Base-by-base conservation (phyloP, 2,888 invertebrate genomes). In the Andrena camellia region DNA sequence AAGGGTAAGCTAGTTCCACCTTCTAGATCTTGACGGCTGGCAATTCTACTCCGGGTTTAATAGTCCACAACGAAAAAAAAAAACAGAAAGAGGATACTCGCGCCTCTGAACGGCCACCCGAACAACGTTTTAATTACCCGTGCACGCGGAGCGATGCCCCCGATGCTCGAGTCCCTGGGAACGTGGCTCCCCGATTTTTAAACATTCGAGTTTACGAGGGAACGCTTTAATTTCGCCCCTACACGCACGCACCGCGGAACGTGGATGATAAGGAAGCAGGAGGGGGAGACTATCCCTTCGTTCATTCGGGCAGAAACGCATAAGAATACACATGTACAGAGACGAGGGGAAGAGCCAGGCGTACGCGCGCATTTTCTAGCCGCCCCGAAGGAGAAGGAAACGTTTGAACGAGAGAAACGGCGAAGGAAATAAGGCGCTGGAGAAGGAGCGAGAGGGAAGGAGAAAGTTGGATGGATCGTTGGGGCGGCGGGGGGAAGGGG, bases 231-330 rank as follows among this genome's bases (percentile, higher is more conserved):
- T 81, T 72, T 59, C 52, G 20, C 60, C 17, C n/a, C 29, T 10
- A 66, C 74, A 33, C 59, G 54, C 57, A 71, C 69, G 68, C 60
- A 48, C n/a, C 26, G 62, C 62, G 23, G 50, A 29, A 42, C 52
- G 17, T 48, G 71, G 67, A 20, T 48, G 50, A 57, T 60, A 62
- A 71, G 80, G 35, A 69, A 69, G 29, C 54, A 26, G n/a, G 23
- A 20, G 20, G 13, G 57, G 26, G 10, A 4, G 84, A 54, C 77
- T 79, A 85, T 88, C 81, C 77, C 52, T 70, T 73, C 79, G 86
- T 69, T 78, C 76, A 67, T 74, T 83, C 80, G 80, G 80, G 83
- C 70, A 77, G 85, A 82, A 88, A 86, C 88, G 86, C 81, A 68
- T 81, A 80, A 81, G 73, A 71, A 64, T 73, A 77, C 72, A 72